A percentile compares a stretch with the other conserved stretches of the same genome.
These are phyloP conservation scores for Pristionchus mayeri DNA, from an alignment of 2,888 invertebrate genomes.

Conservation along the genomic window DNA sequence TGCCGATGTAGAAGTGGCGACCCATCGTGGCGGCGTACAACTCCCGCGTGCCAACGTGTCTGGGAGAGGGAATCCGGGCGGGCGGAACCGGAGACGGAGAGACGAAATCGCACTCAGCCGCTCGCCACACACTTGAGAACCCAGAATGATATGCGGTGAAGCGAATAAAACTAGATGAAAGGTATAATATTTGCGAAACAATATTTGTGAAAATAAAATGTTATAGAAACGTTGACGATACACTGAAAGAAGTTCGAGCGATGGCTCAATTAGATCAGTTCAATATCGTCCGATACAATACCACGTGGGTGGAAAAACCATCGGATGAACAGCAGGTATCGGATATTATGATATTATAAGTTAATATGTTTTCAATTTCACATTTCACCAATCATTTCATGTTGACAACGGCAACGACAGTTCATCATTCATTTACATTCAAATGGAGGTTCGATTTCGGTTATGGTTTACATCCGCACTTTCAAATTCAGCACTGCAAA, in stretches of 20 bases:
- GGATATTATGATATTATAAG: not conserved
- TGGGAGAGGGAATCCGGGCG: too few species aligned
- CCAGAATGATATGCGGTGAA: too few species aligned
- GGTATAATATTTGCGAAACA: too few species aligned
- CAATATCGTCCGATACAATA: not conserved
- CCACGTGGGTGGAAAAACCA: not conserved
- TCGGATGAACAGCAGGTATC: not conserved
- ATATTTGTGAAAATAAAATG: too few species aligned
- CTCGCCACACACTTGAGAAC: too few species aligned
- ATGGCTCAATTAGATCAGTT: not conserved
- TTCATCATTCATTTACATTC: not conserved
- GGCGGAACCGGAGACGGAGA: too few species aligned
- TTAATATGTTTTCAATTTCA: not conserved
- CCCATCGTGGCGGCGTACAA: too few species aligned
- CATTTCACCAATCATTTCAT: not conserved
- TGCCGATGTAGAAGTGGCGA: too few species aligned
- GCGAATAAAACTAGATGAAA: too few species aligned
- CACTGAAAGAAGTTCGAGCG: not conserved
- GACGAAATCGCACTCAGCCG: too few species aligned
- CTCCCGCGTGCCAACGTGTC: too few species aligned
- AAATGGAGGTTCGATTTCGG: not conserved
- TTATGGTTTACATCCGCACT: not conserved
- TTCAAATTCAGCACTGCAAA: not conserved
- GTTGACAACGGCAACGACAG: not conserved
- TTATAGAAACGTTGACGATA: too few species aligned